Base-by-base conservation (phyloP, 2,888 invertebrate species). In the Aromia moschata region DNA sequence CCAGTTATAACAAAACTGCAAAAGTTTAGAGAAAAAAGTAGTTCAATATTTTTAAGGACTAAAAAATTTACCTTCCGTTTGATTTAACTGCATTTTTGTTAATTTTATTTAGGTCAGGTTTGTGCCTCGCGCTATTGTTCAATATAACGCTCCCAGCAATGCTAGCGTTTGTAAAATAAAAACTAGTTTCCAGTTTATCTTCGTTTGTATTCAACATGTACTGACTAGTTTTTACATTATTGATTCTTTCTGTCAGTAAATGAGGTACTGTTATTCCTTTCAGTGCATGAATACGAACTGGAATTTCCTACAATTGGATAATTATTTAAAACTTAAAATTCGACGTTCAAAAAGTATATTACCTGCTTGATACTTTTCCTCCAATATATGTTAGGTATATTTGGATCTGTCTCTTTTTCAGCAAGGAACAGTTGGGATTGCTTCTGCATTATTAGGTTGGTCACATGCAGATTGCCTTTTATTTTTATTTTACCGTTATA, bases 401-500 rank as follows among this genome's bases (percentile, higher is more conserved):
- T 62, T 1, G 55, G 36, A 55, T 70, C 62, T 46, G 76, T 74
- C 52, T 72, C 58, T 17, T 70, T 65, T 2, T 64, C 73, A 49
- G 68, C 63, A 9, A 79, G 55, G 46, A 66, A 33, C 1, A 79
- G 51, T 47, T 65, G 66, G 0, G 72, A 56, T 9, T 65, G 58
- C 18, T 68, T 58, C 18, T 59, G 54, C 36, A 76, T 52, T 18
- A 58, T 41, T 5, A 79, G 47, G 65, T 76, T 72, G 46, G 65
- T 68, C 18, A 80, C 10, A 47, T 71, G 59, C 37, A 80, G 56
- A 62, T 77, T 72, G 2, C 79, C 79, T 16, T 66, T 67, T 51
- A 80, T 76, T 65, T 61, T 73, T n/a, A 80, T 73, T 47, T 72
- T 72, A 18, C 72, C 74, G n/a, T 64, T 66, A 51, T 80, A 80